Percentiles rank a stretch among this genome's conserved stretches.
Conservation (phyloP, 2,888 invertebrate species). For the Hirtodrosophila trivittata region DNA sequence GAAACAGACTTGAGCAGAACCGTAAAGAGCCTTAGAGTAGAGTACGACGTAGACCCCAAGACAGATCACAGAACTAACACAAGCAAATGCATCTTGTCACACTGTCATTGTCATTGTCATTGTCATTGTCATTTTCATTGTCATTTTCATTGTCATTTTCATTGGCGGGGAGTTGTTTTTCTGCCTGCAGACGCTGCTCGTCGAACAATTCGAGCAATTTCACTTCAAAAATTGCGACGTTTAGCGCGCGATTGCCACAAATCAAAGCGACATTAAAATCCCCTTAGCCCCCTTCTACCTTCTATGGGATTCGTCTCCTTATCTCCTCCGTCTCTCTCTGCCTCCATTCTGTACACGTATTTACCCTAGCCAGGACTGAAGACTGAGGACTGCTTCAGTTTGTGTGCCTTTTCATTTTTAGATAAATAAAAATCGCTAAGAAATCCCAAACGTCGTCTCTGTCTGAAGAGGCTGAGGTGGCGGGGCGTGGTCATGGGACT, state of each 20-base stretch:
- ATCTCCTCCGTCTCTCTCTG: neutral
- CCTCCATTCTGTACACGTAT: constrained; percentile 2
- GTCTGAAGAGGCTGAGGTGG: constrained; percentile 7
- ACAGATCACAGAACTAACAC: neutral
- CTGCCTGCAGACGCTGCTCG: constrained; percentile 37
- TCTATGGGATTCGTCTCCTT: constrained; percentile 17
- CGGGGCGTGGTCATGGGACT: neutral
- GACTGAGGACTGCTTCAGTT: constrained; percentile 13
- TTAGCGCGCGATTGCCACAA: constrained; percentile 78
- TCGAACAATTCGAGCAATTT: constrained; percentile 76
- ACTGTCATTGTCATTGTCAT: constrained; percentile 5
- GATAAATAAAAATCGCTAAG: constrained; percentile 71
- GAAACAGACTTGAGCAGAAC: constrained; percentile 35
- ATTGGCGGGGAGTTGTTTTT: constrained; percentile 33
- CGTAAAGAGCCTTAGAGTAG: neutral
- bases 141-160: constrained; percentile 30
- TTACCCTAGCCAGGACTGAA: constrained; percentile 21
- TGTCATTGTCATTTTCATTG: neutral
- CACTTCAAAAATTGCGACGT: constrained; percentile 78
- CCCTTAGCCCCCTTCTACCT: constrained; percentile 10
- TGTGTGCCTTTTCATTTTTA: constrained; percentile 62
- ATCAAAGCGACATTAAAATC: constrained; percentile 75
- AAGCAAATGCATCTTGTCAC: constrained; percentile 40
- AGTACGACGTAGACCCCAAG: neutral
- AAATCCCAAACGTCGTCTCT: constrained; percentile 60